Evolutionary conservation across 1,140 invertebrate genomes (phyloP).

Genomic region (Marisa cornuarietis): DNA sequence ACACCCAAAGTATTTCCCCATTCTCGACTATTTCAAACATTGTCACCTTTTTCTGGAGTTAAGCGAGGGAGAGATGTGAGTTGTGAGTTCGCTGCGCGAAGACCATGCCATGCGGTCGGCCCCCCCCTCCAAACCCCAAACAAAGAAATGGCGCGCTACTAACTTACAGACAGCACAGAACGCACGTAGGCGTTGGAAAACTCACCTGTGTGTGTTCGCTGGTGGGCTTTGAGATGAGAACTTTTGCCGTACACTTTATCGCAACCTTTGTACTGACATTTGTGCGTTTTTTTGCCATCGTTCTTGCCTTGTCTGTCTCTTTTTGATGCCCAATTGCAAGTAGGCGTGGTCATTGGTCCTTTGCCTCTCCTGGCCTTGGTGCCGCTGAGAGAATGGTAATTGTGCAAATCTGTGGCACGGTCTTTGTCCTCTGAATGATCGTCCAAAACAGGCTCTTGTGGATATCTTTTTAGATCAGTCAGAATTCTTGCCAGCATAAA

Average conservation of each 20-base stretch:
- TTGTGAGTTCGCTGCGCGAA: not conserved
- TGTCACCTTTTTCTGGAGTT: constrained; percentile 5
- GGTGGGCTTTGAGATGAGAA: constrained; percentile 81
- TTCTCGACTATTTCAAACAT: constrained; percentile 2
- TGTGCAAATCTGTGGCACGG: constrained; percentile 15
- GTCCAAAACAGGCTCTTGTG: constrained; percentile 68
- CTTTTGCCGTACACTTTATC: constrained; percentile 93
- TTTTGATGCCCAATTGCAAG: constrained; percentile 33
- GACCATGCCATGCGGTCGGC: constrained; percentile 28
- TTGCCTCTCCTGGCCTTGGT: constrained; percentile 36
- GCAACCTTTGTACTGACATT: constrained; percentile 96
- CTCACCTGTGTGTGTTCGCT: constrained; percentile 68
- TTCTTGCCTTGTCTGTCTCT: constrained; percentile 28
- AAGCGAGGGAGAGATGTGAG: not conserved
- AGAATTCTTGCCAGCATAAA: constrained; percentile 73
- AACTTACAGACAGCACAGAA: not conserved
- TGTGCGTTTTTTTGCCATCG: constrained; percentile 64
- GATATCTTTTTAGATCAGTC: constrained; percentile 70
- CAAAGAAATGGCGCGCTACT: constrained; percentile 31
- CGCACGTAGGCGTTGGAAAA: not conserved
- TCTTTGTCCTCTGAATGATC: constrained; percentile 41
- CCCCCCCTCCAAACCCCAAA: constrained; percentile 8
- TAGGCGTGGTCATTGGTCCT: constrained; percentile 49
- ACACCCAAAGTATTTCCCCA: not conserved
- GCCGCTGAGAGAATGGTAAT: constrained; percentile 24